Conservation (phyloP, 2,888 invertebrate species). For the Xestia xanthographa region DNA sequence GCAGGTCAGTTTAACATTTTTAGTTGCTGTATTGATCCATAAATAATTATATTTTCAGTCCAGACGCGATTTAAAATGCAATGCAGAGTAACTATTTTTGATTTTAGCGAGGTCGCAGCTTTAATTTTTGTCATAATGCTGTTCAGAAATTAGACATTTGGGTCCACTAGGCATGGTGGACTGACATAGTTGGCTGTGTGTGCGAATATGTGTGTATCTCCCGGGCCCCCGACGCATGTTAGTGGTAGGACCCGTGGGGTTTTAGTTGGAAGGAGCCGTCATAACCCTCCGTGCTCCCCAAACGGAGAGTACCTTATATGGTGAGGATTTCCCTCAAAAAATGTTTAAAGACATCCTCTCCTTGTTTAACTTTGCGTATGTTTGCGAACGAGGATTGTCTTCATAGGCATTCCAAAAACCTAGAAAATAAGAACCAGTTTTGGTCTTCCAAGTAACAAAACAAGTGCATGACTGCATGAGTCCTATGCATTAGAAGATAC, state of each 20-base stretch:
- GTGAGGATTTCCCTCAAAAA: neutral
- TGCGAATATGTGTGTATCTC: neutral
- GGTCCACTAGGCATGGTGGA: neutral
- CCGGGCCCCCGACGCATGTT: neutral
- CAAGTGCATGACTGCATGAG: neutral
- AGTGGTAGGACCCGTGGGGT: neutral
- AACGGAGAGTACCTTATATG: neutral
- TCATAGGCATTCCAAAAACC: neutral
- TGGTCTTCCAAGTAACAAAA: neutral
- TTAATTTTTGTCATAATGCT: slow-evolving; percentile 6
- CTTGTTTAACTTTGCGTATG: neutral
- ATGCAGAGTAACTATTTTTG: slow-evolving; percentile 32
- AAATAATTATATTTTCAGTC: slow-evolving; percentile 36
- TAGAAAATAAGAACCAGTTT: neutral
- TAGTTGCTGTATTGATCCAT: slow-evolving; percentile 44
- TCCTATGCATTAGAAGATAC: neutral
- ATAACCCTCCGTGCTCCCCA: neutral
- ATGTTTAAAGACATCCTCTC: neutral
- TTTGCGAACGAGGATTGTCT: neutral
- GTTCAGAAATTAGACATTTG: neutral
- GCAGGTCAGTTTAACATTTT: slow-evolving; percentile 21
- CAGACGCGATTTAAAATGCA: slow-evolving; percentile 44
- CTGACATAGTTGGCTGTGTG: neutral
- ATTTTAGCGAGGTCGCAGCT: neutral
- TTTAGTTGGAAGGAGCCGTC: neutral